A percentile compares a stretch with the other conserved stretches of the same genome.
These are phyloP conservation scores for Coccyzus lansbergi DNA, from an alignment of 2,797 vertebrate genomes.

Conservation along the genomic window DNA sequence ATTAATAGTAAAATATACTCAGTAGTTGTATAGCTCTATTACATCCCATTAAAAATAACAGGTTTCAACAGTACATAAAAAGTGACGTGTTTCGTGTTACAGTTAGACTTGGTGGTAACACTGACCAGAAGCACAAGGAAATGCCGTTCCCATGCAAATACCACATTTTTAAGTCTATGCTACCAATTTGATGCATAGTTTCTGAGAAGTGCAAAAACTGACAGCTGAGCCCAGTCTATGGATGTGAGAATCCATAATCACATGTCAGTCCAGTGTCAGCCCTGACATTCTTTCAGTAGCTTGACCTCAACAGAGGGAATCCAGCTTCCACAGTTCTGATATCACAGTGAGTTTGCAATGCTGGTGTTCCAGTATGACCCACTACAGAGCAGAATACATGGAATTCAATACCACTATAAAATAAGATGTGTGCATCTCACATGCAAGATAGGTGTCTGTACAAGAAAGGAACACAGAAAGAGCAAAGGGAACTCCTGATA, in stretches of 20 bases:
- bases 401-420: not conserved
- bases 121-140: not conserved
- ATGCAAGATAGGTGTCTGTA: not conserved
- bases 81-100: not conserved
- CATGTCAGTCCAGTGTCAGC: not conserved
- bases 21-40: not conserved
- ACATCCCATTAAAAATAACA: not conserved
- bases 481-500: not conserved
- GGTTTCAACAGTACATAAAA: not conserved
- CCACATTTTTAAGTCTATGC: not conserved
- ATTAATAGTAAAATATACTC: not conserved
- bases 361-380: not conserved
- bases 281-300: not conserved
- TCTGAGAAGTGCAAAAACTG: not conserved
- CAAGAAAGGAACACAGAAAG: not conserved
- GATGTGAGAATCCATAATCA: not conserved
- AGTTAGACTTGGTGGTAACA: not conserved
- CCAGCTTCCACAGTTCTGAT: not conserved
- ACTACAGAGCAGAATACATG: not conserved
- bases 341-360: not conserved
- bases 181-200: not conserved
- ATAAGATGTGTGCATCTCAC: not conserved
- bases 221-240: not conserved
- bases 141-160: not conserved
- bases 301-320: not conserved